phyloP scores from a whole-genome alignment of 2,113 vertebrate species.

The Neoarius graeffei region DNA sequence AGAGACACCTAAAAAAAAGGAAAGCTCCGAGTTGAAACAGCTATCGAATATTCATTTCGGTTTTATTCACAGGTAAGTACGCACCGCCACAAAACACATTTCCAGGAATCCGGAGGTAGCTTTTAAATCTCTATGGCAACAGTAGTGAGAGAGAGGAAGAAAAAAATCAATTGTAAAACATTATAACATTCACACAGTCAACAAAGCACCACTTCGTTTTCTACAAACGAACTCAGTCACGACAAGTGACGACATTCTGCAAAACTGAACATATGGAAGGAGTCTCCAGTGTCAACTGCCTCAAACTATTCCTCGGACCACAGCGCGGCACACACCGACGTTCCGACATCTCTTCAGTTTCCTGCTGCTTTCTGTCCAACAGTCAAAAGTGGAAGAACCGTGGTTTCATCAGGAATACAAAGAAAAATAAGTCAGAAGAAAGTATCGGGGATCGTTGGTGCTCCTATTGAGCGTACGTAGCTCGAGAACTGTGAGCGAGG shows the following conservation, averaged over 20 bases:
- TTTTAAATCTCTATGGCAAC: too few relatives aligned
- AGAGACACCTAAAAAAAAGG: not conserved
- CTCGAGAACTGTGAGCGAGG: not conserved
- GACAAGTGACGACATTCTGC: too few relatives aligned
- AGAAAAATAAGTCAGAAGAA: not conserved
- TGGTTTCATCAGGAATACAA: not conserved
- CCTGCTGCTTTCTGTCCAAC: not conserved
- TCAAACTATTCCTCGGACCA: not conserved
- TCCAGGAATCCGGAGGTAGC: not conserved
- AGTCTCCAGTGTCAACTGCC: not conserved
- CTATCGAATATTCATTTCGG: too few relatives aligned
- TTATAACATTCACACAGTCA: too few relatives aligned
- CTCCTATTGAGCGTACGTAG: not conserved
- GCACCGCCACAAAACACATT: not conserved
- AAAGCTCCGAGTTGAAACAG: not conserved
- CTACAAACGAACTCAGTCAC: too few relatives aligned
- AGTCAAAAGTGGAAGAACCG: not conserved
- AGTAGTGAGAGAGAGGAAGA: slow-evolving; percentile 9
- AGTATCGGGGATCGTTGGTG: not conserved
- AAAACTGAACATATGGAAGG: too few relatives aligned
- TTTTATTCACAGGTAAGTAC: too few relatives aligned
- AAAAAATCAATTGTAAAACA: too few relatives aligned
- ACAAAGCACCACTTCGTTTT: too few relatives aligned
- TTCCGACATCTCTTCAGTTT: too few relatives aligned
- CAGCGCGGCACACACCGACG: too few relatives aligned